Conservation (phyloP, 2,113 vertebrate genomes). For the Podilymbus podiceps region DNA sequence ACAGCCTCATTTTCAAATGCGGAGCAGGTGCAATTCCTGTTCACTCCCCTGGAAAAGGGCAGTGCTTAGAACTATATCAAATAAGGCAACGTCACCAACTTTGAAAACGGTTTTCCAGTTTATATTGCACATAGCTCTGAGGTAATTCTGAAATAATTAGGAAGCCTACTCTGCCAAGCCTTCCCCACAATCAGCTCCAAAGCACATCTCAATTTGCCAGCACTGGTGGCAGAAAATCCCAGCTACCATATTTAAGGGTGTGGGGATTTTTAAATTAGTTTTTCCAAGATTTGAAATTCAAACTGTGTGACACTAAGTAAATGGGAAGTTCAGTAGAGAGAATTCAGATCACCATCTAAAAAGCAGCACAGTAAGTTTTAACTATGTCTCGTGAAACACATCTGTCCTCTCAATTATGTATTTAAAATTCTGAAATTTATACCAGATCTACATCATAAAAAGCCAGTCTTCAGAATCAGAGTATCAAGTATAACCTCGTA, state of each 20-base stretch:
- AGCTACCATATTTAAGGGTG: background rate
- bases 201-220: background rate
- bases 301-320: background rate
- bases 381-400: background rate
- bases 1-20: background rate
- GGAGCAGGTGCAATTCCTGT: background rate
- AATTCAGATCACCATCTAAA: background rate
- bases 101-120: background rate
- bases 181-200: background rate
- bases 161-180: background rate
- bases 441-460: background rate
- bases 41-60: background rate
- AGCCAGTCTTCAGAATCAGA: background rate
- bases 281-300: background rate
- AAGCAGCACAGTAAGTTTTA: background rate
- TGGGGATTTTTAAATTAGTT: background rate
- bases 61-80: background rate
- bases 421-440: background rate
- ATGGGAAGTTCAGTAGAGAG: background rate
- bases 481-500: background rate
- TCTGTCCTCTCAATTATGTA: background rate
- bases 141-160: background rate
- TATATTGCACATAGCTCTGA: background rate
- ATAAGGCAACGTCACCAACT: background rate
- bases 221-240: background rate